Evolutionary conservation across 2,797 vertebrate genomes (phyloP), one percentile per base, ranked within the genome.

Genomic region (Spinus pinus): DNA sequence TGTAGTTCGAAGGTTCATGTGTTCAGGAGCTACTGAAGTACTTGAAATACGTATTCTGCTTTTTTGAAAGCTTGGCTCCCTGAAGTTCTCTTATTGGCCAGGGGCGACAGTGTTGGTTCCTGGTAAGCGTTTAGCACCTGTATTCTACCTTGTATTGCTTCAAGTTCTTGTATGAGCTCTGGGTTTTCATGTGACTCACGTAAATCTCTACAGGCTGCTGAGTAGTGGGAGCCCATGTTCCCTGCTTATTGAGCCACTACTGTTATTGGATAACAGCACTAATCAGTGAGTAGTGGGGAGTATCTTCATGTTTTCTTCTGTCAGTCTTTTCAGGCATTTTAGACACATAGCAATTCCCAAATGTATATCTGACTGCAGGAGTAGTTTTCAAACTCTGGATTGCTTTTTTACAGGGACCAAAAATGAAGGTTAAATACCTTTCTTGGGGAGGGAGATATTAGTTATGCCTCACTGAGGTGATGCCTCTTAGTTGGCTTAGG

Each of bases 1-100:
- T 0, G 0, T 56, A 4, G 6, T 73, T 58, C 7, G 11, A 10
- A 66, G 19, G 10, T 57, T 9, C 7, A 0, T 20, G n/a, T 50
- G 7, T 50, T 58, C 12, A 9, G 30, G 46, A 82, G 18, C 23
- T 53, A 1, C 22, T 23, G 41, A 77, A 5, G 12, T 88, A 7
- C 51, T 86, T 81, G 33, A 80, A 75, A 54, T 27, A 58, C 8
- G 47, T 4, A 33, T 31, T 65, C 18, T 77, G 13, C 24, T 61
- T 33, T 16, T 79, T 77, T 46, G n/a, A 53, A 51, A 61, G 20
- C 16, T 39, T 81, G n/a, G 12, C 10, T 65, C 8, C 12, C 51
- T 65, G 50, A 37, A 73, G n/a, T 41, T 53, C 14, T 44, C 3
- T 33, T 69, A 3, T 5, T 77, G 8, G 0, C 1, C 4, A 6